These are phyloP conservation scores for Bubo scandiacus DNA, from an alignment of 2,113 vertebrate genomes.

Conservation along the genomic window DNA sequence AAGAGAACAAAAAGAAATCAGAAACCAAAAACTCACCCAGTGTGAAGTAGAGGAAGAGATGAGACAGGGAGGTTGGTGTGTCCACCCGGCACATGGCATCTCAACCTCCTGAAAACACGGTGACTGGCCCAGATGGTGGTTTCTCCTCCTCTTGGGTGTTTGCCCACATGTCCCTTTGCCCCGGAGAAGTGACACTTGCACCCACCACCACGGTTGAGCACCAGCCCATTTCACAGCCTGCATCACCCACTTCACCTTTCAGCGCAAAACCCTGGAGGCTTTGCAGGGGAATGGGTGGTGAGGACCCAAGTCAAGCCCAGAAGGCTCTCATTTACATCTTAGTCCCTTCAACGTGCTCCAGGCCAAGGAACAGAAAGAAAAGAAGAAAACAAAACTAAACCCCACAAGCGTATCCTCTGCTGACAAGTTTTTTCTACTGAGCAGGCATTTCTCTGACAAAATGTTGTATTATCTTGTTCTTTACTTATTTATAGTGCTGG, in stretches of 20 bases:
- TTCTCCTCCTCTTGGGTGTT: background rate
- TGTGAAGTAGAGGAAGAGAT: background rate
- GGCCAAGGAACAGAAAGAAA: background rate
- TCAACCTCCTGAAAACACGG: background rate
- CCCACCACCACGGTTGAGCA: background rate
- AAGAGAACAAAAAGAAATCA: background rate
- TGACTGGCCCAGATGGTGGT: background rate
- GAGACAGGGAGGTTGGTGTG: background rate
- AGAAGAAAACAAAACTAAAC: background rate
- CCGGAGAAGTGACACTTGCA: background rate
- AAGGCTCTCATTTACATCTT: background rate
- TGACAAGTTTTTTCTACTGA: conserved; percentile 9
- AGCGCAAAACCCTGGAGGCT: background rate
- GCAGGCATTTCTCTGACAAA: conserved; percentile 52
- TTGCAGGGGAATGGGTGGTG: rapidly evolving
- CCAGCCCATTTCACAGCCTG: background rate
- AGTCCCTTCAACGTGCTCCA: background rate
- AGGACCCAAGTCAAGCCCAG: background rate
- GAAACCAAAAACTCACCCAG: background rate
- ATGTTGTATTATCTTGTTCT: background rate
- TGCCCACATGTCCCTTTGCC: background rate
- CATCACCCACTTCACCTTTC: background rate
- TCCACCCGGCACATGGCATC: background rate
- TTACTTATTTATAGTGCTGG: conserved; percentile 51
- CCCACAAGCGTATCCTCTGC: background rate